Conservation (phyloP, 2,797 vertebrate species). For the Podarcis siculus region DNA sequence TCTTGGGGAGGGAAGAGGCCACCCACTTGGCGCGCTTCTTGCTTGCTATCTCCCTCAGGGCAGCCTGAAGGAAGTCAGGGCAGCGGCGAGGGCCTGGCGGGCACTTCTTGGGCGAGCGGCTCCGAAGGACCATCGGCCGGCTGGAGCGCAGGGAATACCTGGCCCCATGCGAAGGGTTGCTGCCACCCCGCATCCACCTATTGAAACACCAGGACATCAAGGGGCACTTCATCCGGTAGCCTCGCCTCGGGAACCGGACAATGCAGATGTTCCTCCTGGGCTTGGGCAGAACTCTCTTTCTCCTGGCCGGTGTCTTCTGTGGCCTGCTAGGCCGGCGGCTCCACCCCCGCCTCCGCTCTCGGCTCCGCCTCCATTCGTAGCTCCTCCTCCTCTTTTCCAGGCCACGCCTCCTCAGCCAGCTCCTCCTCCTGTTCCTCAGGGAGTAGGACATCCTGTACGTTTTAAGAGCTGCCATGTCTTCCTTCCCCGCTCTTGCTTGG, state of each 20-base stretch:
- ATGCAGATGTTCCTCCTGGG: background rate
- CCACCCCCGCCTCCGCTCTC: no score
- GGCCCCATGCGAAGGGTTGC: no score
- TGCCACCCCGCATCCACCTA: background rate
- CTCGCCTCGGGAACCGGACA: background rate
- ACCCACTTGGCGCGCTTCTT: background rate
- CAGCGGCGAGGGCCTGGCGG: background rate
- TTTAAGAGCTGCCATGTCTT: background rate
- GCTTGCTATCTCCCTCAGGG: background rate
- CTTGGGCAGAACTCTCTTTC: background rate
- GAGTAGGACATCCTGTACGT: background rate
- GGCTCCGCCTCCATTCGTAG: background rate
- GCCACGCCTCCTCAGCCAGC: no score
- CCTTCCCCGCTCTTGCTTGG: no score
- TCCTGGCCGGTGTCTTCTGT: no score
- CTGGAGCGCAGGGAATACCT: fast-evolving
- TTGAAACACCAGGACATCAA: background rate
- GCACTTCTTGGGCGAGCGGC: background rate
- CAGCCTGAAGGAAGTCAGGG: background rate
- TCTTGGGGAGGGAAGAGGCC: fast-evolving
- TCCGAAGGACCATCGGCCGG: background rate
- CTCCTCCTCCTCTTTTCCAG: background rate
- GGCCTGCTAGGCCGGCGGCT: background rate
- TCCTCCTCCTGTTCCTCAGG: background rate
- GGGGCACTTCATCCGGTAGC: background rate